Percentiles rank a stretch among this genome's conserved stretches.
Evolutionary conservation across 2,797 vertebrate genomes (phyloP).

Genomic region (Enteromius radiatus): DNA sequence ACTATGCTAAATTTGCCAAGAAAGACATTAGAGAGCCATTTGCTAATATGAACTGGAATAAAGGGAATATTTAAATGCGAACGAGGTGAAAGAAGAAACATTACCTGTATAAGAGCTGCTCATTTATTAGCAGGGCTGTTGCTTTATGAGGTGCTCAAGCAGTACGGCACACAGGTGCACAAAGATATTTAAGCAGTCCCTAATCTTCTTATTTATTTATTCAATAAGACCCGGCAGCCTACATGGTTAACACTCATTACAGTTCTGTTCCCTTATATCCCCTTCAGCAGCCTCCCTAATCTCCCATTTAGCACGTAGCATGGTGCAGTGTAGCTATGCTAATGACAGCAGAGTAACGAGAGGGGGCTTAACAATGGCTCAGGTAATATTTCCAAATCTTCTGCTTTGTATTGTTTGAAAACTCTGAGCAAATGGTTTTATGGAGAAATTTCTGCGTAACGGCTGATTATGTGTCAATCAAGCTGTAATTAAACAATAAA

Average conservation of each 20-base stretch:
- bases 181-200: slow-evolving; percentile 46
- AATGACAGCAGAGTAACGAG: slow-evolving; percentile 36
- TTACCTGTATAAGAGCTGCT: slow-evolving; percentile 19
- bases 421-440: slow-evolving; percentile 13
- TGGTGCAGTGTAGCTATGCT: not conserved
- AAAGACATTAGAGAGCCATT: slow-evolving; percentile 22
- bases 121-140: slow-evolving; percentile 34
- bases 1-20: not conserved
- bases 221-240: slow-evolving; percentile 56
- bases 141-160: slow-evolving; percentile 37
- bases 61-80: slow-evolving; percentile 16
- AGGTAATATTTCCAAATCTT: slow-evolving; percentile 43
- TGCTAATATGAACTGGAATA: slow-evolving; percentile 2
- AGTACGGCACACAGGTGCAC: slow-evolving; percentile 36
- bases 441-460: not conserved
- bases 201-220: slow-evolving; percentile 64
- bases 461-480: slow-evolving; percentile 46
- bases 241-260: slow-evolving; percentile 54
- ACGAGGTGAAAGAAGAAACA: slow-evolving; percentile 28
- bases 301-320: slow-evolving; percentile 36
- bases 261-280: slow-evolving; percentile 44
- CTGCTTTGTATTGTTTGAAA: slow-evolving; percentile 29
- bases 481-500: slow-evolving; percentile 36
- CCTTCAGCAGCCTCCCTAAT: slow-evolving; percentile 37
- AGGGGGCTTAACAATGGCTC: slow-evolving; percentile 39